Evolutionary conservation across 2,888 invertebrate species (phyloP), one percentile per base, ranked within the genome.

Genomic region (Terebella lapidaria): DNA sequence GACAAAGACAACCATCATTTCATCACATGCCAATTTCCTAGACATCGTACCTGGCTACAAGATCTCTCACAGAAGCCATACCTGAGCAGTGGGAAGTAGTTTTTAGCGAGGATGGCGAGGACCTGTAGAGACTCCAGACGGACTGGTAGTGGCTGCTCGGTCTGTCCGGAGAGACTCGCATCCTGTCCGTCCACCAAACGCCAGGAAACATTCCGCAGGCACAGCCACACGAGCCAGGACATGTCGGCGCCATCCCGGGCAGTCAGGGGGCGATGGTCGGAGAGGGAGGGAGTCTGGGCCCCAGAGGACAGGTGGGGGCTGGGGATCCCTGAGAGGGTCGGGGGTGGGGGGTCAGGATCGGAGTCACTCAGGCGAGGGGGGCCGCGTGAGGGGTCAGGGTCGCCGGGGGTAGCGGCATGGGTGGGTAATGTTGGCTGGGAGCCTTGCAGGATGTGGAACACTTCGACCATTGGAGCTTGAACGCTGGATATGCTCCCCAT

Each of bases 81-180:
- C 80, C 76, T 74, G 55, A 79, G 70, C 35, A 84, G 81, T 0
- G 74, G 69, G 62, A 81, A 81, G 66, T 81, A 81, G 56, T 75
- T 76, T 59, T 74, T 78, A 3, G 76, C 71, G 2, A 82, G 68
- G 26, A 73, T 71, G 25, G 75, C 73, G 25, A 82, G 70, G 2
- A 81, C 86, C 83, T 90, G 90, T 0, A 92, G 82, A 18, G 90
- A 89, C 79, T 91, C 91, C 24, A 91, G 81, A 62, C 89, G 85
- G 53, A 92, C 85, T 22, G 91, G 88, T 20, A 87, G 85, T 5
- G 79, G 76, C 57, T 75, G 74, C 24, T 65, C 46, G 18, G 57
- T 24, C 22, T n/a, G 5, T 47, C 25, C 49, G 4, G 20, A 28
- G 25, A 30, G 27, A 27, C 29, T 54, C 18, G 24, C 4, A 1